phyloP scores from a whole-genome alignment of 2,113 vertebrate genomes.

The Otocyon megalotis region DNA sequence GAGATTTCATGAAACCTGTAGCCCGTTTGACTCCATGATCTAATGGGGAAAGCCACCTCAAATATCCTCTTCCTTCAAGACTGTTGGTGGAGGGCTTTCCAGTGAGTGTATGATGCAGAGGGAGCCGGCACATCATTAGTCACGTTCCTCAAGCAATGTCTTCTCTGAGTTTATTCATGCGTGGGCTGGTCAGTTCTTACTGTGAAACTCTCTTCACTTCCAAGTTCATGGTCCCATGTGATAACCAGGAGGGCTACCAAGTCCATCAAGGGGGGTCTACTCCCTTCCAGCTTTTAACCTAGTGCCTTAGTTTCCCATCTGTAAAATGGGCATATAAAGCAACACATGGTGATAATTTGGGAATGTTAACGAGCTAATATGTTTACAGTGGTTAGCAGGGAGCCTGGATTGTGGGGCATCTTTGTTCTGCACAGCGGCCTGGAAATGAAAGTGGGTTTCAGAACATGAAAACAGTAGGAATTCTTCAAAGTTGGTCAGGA shows the following conservation, averaged over 20 bases:
- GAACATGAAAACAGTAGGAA: not conserved
- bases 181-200: too few species aligned
- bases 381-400: not conserved
- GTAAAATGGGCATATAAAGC: not conserved
- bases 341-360: rapidly evolving
- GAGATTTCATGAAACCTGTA: not conserved
- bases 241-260: not conserved
- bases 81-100: not conserved
- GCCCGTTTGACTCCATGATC: not conserved
- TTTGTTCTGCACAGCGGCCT: not conserved
- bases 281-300: not conserved
- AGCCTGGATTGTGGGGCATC: rapidly evolving
- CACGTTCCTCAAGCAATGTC: not conserved
- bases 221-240: not conserved
- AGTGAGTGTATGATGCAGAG: rapidly evolving
- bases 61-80: not conserved
- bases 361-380: not conserved
- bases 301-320: not conserved
- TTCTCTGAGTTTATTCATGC: not conserved
- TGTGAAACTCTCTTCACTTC: not conserved
- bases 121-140: not conserved
- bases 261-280: not conserved
- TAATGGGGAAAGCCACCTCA: not conserved
- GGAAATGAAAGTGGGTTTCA: not conserved
- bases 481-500: not conserved